Conservation (phyloP, 2,113 vertebrate species). For the Ovibos moschatus region DNA sequence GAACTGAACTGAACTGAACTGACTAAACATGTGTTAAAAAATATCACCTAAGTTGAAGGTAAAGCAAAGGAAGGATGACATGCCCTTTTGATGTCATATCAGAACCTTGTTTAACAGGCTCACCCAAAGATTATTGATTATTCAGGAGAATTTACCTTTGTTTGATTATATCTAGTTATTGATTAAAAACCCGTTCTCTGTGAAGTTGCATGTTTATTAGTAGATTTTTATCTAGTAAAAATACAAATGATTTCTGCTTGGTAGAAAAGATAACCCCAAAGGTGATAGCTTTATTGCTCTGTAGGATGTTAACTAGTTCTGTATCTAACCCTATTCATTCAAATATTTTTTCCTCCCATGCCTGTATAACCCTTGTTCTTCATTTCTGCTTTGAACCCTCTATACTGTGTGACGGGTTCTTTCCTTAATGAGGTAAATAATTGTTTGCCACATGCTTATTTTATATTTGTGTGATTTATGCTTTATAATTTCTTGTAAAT, state of each 20-base stretch:
- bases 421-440: not conserved
- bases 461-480: not conserved
- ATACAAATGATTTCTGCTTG: not conserved
- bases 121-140: not conserved
- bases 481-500: conserved; percentile 7
- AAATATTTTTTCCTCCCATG: not conserved
- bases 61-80: not conserved
- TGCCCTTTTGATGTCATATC: not conserved
- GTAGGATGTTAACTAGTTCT: not conserved
- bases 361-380: not conserved
- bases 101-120: not conserved
- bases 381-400: not conserved
- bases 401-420: not conserved
- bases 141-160: not conserved
- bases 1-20: too few species aligned
- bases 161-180: not conserved
- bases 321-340: not conserved
- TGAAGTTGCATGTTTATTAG: not conserved
- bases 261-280: not conserved
- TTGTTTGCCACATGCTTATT: not conserved
- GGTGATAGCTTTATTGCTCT: not conserved
- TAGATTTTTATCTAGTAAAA: conserved; percentile 23
- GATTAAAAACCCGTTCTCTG: not conserved
- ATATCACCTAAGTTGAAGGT: not conserved
- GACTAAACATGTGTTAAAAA: not conserved